A percentile compares a stretch with the other conserved stretches of the same genome.
phyloP scores from a whole-genome alignment of 2,113 vertebrate genomes.

The Rousettus leschenaultii region DNA sequence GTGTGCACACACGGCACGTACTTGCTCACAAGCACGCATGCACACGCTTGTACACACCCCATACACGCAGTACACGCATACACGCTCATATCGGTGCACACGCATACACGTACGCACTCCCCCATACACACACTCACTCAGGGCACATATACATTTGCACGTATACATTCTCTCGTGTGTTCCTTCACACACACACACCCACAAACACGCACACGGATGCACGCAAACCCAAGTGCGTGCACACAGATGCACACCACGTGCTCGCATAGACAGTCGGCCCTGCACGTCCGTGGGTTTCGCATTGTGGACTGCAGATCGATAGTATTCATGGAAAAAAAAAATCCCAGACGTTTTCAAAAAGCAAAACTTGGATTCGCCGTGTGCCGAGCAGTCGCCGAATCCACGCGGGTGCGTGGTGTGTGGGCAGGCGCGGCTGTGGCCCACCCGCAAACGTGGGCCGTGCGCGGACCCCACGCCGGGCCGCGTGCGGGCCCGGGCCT shows the following conservation, averaged over 20 bases:
- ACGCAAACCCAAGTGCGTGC: neutral
- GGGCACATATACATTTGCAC: neutral
- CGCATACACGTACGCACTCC: rapidly evolving
- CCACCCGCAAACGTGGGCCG: neutral
- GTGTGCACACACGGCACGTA: no score
- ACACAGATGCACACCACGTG: neutral
- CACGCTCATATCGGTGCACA: neutral
- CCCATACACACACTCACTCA: neutral
- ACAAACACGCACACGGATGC: neutral
- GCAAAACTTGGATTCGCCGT: neutral
- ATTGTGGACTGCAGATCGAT: neutral
- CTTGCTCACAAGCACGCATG: rapidly evolving
- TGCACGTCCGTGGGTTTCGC: neutral
- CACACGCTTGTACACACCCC: neutral
- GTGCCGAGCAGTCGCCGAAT: rapidly evolving
- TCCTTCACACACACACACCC: neutral
- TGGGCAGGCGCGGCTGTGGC: neutral
- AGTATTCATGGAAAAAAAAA: neutral
- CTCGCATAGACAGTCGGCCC: rapidly evolving
- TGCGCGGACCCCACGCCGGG: neutral
- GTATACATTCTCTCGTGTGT: neutral
- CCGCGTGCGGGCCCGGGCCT: neutral
- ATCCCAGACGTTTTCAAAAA: neutral
- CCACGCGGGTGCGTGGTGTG: neutral
- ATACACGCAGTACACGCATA: neutral